Evolutionary conservation across 2,113 vertebrate species (phyloP).

Genomic region (Rostratula benghalensis): DNA sequence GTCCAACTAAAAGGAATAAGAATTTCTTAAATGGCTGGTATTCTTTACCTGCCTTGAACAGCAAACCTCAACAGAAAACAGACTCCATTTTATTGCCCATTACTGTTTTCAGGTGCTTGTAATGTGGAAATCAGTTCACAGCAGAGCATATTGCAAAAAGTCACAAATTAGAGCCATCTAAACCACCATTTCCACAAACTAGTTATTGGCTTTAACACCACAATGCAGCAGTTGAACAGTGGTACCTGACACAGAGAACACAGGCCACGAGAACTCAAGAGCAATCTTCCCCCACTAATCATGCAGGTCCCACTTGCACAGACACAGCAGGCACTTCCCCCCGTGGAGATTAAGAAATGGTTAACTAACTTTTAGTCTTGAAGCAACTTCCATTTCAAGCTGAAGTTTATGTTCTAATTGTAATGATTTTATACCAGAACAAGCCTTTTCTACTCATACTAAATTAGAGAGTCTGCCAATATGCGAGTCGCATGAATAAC

Average conservation of each 20-base stretch:
- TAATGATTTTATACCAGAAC: not conserved
- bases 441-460: not conserved
- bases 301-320: not conserved
- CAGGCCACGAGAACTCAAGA: not conserved
- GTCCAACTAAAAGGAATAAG: not conserved
- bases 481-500: not conserved
- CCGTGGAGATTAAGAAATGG: accelerated
- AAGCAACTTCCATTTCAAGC: not conserved
- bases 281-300: not conserved
- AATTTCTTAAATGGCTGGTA: too few species aligned
- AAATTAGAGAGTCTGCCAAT: not conserved
- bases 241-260: not conserved
- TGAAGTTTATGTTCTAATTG: not conserved
- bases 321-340: not conserved
- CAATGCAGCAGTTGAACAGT: not conserved
- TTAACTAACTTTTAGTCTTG: not conserved
- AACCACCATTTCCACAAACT: not conserved
- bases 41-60: not conserved
- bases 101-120: not conserved
- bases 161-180: not conserved
- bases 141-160: not conserved
- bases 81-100: not conserved
- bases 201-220: not conserved
- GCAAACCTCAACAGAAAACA: not conserved
- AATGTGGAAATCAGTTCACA: not conserved